Evolutionary conservation across 2,888 invertebrate species (phyloP).

Genomic region (Galeruca laticollis): DNA sequence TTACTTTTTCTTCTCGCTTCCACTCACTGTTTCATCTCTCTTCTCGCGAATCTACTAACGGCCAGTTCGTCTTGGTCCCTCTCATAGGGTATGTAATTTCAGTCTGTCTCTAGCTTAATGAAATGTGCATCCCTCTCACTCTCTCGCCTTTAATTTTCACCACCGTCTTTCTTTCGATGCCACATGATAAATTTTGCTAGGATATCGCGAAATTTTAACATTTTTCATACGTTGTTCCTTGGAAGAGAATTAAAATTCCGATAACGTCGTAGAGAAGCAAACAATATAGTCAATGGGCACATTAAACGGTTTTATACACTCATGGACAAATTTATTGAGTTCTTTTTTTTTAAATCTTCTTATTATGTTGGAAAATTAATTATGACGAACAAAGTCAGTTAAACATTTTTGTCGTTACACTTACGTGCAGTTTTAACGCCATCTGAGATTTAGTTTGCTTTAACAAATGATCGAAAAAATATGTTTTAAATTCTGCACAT

Average conservation of each 20-base stretch:
- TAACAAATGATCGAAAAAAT: no score
- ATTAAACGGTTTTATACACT: no score
- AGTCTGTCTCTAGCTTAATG: conserved; percentile 68
- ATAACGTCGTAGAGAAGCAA: conserved; percentile 25
- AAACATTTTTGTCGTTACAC: no score
- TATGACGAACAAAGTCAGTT: no score
- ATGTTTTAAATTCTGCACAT: no score
- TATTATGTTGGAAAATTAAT: no score
- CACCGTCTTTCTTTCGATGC: conserved; percentile 55
- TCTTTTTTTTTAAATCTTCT: no score
- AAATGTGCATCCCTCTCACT: conserved; percentile 65
- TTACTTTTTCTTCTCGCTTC: conserved; percentile 59
- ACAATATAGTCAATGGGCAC: background rate
- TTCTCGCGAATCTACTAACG: conserved; percentile 54
- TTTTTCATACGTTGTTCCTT: conserved; percentile 44
- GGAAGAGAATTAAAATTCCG: conserved; percentile 50
- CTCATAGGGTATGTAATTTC: conserved; percentile 68
- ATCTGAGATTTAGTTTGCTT: no score
- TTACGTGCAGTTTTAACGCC: no score
- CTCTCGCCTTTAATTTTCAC: conserved; percentile 57
- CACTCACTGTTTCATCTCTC: conserved; percentile 53
- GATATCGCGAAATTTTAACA: conserved; percentile 51
- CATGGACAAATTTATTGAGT: no score
- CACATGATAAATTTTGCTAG: conserved; percentile 62
- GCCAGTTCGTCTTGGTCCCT: conserved; percentile 60